These are phyloP conservation scores for Rotaria magnacalcarata DNA, from an alignment of 2,888 invertebrate genomes.

Conservation along the genomic window DNA sequence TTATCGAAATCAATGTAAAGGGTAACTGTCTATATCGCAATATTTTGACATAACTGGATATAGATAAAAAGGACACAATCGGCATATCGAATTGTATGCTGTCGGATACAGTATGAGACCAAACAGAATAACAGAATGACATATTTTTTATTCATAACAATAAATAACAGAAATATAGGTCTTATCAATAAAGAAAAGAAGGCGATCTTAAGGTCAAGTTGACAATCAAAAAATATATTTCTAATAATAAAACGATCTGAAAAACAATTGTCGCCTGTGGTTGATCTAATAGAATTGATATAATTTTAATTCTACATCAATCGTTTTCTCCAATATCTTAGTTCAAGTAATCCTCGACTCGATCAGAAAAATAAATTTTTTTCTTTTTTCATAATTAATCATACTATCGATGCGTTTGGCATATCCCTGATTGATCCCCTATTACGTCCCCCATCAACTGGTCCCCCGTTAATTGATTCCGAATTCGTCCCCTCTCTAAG, in stretches of 20 bases:
- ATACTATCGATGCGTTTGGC: too few species aligned
- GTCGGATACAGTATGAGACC: background rate
- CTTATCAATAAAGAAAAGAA: background rate
- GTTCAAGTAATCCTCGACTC: too few species aligned
- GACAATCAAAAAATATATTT: background rate
- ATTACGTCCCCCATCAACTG: too few species aligned
- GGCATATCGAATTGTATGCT: background rate
- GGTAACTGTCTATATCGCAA: background rate
- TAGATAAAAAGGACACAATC: background rate
- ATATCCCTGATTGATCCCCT: too few species aligned
- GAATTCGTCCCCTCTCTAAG: too few species aligned
- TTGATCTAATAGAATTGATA: too few species aligned
- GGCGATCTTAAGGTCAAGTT: background rate
- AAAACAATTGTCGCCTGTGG: too few species aligned
- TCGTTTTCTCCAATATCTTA: too few species aligned
- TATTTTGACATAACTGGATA: background rate
- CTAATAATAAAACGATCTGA: background rate
- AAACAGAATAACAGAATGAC: background rate
- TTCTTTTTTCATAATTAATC: too few species aligned
- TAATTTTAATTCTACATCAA: too few species aligned
- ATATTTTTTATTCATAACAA: background rate
- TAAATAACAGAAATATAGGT: background rate
- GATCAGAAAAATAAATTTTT: too few species aligned
- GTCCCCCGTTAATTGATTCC: too few species aligned
- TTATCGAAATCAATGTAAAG: background rate